Percentiles rank a stretch among this genome's conserved stretches.
Conservation (phyloP, 1,140 invertebrate species). For the Papilio helenus region DNA sequence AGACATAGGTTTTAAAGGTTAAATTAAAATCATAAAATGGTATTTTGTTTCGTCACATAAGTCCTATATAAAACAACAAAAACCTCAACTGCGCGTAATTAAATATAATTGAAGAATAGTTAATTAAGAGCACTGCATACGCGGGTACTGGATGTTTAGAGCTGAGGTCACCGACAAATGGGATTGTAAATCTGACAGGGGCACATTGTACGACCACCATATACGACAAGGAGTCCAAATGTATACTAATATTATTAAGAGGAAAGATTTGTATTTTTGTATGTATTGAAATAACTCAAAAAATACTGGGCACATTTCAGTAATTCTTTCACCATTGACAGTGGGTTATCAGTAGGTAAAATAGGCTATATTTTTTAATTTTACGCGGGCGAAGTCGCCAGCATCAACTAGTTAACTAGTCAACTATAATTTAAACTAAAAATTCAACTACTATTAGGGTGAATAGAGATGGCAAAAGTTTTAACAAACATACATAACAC, state of each 20-base stretch:
- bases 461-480: not conserved
- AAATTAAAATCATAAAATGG: not conserved
- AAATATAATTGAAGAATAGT: conserved; percentile 24
- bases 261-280: no score
- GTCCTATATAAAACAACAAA: not conserved
- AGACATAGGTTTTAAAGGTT: not conserved
- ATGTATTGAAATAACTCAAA: no score
- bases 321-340: no score
- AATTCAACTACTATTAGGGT: not conserved
- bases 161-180: not conserved
- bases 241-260: no score
- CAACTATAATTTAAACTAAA: conserved; percentile 1
- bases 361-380: no score
- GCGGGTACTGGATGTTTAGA: not conserved
- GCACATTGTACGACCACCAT: not conserved
- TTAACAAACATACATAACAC: no score
- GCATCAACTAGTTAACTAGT: no score
- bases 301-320: no score
- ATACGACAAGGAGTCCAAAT: not conserved
- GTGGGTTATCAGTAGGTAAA: no score
- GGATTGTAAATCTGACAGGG: conserved; percentile 22
- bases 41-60: not conserved
- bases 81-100: not conserved
- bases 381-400: no score
- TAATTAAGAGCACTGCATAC: not conserved